Conservation (phyloP, 2,797 vertebrate species). For the Hafferia zeledoni region DNA sequence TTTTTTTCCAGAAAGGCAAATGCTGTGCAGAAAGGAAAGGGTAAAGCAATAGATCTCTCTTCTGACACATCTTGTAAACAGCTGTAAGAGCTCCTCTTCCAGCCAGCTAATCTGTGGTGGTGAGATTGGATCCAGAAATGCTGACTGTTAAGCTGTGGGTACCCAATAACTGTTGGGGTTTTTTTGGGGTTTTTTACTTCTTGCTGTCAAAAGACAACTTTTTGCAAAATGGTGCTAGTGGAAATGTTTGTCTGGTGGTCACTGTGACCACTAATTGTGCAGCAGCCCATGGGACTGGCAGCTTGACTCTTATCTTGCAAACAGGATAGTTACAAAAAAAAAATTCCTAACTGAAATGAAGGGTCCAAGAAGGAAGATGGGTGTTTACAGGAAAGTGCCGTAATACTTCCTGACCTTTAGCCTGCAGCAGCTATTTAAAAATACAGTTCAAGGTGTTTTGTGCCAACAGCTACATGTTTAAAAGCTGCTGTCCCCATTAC, state of each 20-base stretch:
- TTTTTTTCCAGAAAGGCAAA: background rate
- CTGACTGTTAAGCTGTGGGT: background rate
- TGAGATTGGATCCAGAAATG: conserved; percentile 13
- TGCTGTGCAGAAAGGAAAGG: background rate
- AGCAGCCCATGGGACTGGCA: background rate
- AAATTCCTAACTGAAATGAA: background rate
- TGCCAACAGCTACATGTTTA: background rate
- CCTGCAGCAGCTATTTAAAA: conserved; percentile 43
- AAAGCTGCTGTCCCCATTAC: background rate
- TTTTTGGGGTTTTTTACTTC: background rate
- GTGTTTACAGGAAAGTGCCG: conserved; percentile 52
- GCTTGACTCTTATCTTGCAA: conserved; percentile 4
- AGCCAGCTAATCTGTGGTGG: conserved; percentile 26
- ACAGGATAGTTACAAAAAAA: background rate
- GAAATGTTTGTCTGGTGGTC: conserved; percentile 52
- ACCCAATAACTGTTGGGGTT: background rate
- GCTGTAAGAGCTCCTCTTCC: conserved; percentile 52
- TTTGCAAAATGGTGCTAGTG: conserved; percentile 10
- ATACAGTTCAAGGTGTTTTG: background rate
- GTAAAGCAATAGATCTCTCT: background rate
- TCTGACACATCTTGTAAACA: conserved; percentile 65
- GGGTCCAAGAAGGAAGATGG: background rate
- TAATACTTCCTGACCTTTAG: conserved; percentile 57
- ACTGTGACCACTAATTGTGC: conserved; percentile 28
- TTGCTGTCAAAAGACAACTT: conserved; percentile 4